Evolutionary conservation across 2,113 vertebrate species (phyloP).

Genomic region (Herpailurus yagouaroundi): DNA sequence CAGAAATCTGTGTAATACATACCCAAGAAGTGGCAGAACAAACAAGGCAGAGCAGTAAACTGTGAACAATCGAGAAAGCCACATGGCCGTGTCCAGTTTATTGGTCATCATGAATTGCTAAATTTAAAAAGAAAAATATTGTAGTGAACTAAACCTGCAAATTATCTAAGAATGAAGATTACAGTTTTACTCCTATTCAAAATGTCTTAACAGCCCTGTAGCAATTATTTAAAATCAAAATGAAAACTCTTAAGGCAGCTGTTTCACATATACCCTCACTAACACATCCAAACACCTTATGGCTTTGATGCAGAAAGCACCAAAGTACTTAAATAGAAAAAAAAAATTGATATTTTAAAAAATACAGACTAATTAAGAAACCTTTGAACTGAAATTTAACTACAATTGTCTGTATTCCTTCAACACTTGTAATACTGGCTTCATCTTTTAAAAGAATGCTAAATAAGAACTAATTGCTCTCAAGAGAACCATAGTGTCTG

Average conservation of each 20-base stretch:
- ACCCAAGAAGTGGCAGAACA: slow-evolving; percentile 97
- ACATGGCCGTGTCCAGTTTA: slow-evolving; percentile 98
- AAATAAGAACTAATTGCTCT: slow-evolving; percentile 60
- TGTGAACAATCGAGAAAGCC: slow-evolving; percentile 97
- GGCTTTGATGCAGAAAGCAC: not conserved
- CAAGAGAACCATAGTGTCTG: slow-evolving; percentile 20
- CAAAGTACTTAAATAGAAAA: not conserved
- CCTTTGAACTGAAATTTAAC: slow-evolving; percentile 30
- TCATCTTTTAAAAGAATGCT: slow-evolving; percentile 43
- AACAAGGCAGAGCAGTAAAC: slow-evolving; percentile 98
- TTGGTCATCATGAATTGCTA: slow-evolving; percentile 98
- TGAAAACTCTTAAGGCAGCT: not conserved
- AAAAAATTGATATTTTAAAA: not conserved
- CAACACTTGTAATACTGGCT: not conserved
- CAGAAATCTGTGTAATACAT: slow-evolving; percentile 80
- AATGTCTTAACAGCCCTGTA: not conserved
- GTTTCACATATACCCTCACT: not conserved
- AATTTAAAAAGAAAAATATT: slow-evolving; percentile 67
- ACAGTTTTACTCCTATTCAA: not conserved
- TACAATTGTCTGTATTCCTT: slow-evolving; percentile 26
- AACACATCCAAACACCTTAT: not conserved
- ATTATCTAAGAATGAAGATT: slow-evolving; percentile 32
- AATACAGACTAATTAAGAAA: not conserved
- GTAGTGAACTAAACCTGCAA: not conserved
- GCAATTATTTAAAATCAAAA: not conserved